Base-by-base conservation (phyloP, 2,888 invertebrate species). In the Drosophila borealis region DNA sequence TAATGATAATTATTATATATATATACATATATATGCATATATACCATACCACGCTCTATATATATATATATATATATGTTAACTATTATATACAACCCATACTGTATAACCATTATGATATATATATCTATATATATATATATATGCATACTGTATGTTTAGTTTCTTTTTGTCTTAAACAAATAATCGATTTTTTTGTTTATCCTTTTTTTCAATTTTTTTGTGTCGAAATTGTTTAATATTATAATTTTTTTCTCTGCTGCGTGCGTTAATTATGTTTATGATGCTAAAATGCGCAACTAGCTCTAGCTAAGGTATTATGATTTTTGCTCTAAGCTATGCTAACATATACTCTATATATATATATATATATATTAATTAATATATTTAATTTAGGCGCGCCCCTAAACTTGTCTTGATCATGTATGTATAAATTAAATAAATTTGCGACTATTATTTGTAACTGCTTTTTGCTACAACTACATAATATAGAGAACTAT, bases 301-400 rank as follows among this genome's bases (percentile, higher is more conserved):
- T 41, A 61, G 73, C 73, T 81, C 62, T 82, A 86, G 87, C 74
- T 74, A 84, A 83, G 74, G 85, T 84, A 83, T 83, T 87, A 83
- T 84, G 80, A 87, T 87, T 83, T 78, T 71, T 81, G 87, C 87
- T 83, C 76, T 83, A 83, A 83, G 83, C 83, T 83, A 81, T 80
- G 67, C 85, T 83, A 53, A 70, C 51, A 78, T 49, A 68, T 69
- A 64, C 36, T 55, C 25, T 55, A 34, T 44, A 54, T 39, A 39
- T 63, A 76, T 50, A 50, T 55, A 74, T 45, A 42, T 57, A 56
- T 54, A 51, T 61, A 48, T 34, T 17, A 17, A 17, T 17, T 17
- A 17, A 29, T 55, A 54, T 37, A 53, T 60, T 39, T 59, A 59
- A 48, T 49, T 70, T 70, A 76, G 73, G 80, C 73, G 70, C 50